Conservation (phyloP, 2,888 invertebrate genomes). For the Dynastes grantii region DNA sequence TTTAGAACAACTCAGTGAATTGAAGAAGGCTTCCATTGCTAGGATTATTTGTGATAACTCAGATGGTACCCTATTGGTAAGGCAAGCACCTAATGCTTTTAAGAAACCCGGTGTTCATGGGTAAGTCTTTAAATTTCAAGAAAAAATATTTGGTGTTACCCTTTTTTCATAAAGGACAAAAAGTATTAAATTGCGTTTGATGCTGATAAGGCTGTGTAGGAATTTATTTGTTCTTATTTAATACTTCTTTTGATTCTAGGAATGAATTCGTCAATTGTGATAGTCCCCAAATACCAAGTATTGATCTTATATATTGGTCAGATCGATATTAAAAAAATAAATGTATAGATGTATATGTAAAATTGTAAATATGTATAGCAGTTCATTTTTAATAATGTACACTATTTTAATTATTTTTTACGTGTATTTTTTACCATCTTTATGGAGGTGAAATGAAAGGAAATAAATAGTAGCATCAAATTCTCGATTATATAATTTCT, state of each 20-base stretch:
- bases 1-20: conserved; percentile 68
- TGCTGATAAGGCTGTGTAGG: too few relatives aligned
- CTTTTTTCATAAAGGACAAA: neutral
- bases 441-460: too few relatives aligned
- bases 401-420: too few relatives aligned
- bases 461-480: too few relatives aligned
- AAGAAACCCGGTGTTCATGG: conserved; percentile 74
- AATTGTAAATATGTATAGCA: too few relatives aligned
- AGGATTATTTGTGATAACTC: conserved; percentile 84
- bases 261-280: conserved; percentile 79
- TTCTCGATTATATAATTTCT: too few relatives aligned
- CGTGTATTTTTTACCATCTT: too few relatives aligned
- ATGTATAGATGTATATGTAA: too few relatives aligned
- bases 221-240: neutral
- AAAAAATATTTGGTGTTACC: conserved; percentile 4
- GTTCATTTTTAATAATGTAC: too few relatives aligned
- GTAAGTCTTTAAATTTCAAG: conserved; percentile 67
- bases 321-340: conserved; percentile 14
- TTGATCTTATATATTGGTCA: conserved; percentile 72
- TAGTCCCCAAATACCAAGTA: conserved; percentile 73
- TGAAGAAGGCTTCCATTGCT: conserved; percentile 79
- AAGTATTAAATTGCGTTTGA: too few relatives aligned
- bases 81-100: conserved; percentile 76
- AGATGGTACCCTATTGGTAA: conserved; percentile 76
- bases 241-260: conserved; percentile 70